Evolutionary conservation across 2,888 invertebrate species (phyloP).

Genomic region (Epinotia bilunana): DNA sequence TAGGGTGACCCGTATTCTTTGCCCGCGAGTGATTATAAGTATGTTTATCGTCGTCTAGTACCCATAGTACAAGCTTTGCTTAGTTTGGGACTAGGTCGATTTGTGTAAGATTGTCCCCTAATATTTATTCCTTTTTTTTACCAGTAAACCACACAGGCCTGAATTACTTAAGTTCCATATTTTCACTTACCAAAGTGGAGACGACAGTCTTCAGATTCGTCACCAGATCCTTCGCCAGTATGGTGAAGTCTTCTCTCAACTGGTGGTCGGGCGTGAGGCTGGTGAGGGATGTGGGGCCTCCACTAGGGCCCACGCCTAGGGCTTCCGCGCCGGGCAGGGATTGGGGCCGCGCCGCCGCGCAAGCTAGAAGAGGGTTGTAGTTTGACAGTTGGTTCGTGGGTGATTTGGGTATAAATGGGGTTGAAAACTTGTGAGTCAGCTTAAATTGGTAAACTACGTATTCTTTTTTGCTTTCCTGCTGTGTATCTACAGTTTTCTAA

Average conservation of each 20-base stretch:
- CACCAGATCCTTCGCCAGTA: constrained; percentile 87
- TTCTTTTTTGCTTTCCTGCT: no score
- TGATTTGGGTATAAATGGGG: not conserved
- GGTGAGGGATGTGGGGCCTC: constrained; percentile 70
- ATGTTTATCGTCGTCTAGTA: no score
- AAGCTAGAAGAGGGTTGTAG: constrained; percentile 58
- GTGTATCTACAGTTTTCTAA: not conserved
- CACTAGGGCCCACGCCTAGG: constrained; percentile 54
- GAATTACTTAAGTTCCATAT: no score
- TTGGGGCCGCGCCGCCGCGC: constrained; percentile 83
- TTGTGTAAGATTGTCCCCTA: no score
- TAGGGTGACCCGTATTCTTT: no score
- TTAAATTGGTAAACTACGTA: not conserved
- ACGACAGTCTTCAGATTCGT: constrained; percentile 86
- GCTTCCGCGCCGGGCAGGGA: constrained; percentile 83
- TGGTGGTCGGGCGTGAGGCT: constrained; percentile 80
- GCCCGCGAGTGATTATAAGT: no score
- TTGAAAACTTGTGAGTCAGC: not conserved
- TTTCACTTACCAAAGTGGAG: constrained; percentile 66
- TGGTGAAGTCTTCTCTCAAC: constrained; percentile 87
- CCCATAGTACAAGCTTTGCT: no score
- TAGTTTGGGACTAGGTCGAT: no score
- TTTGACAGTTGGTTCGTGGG: no score
- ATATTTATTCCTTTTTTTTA: no score
- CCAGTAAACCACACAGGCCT: no score